Percentiles rank a stretch among this genome's conserved stretches.
Conservation (phyloP, 2,888 invertebrate genomes). For the Rhimphoctona megacephalus region DNA sequence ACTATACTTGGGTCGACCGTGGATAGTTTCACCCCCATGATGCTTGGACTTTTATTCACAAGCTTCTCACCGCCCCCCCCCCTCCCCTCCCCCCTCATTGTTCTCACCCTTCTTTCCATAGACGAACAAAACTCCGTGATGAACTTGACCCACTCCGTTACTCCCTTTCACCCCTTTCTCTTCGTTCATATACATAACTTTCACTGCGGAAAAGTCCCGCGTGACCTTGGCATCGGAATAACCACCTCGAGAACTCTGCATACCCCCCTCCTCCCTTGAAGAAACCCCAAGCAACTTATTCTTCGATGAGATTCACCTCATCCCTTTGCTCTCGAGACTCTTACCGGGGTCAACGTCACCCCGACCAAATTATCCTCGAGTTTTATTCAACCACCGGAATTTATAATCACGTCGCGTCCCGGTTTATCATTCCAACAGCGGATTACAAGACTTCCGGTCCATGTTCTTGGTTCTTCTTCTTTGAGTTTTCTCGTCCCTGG, state of each 20-base stretch:
- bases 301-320: slow-evolving; percentile 65
- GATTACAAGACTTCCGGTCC: slow-evolving; percentile 31
- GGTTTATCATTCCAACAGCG: slow-evolving; percentile 56
- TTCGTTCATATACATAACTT: slow-evolving; percentile 16
- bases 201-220: slow-evolving; percentile 47
- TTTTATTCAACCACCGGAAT: slow-evolving; percentile 72
- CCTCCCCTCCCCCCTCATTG: not conserved
- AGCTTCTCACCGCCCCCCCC: slow-evolving; percentile 47
- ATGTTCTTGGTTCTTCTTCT: not conserved
- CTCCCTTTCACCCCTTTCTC: slow-evolving; percentile 2
- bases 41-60: slow-evolving; percentile 62
- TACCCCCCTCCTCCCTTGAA: slow-evolving; percentile 50
- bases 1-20: slow-evolving; percentile 67
- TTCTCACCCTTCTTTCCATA: slow-evolving; percentile 42
- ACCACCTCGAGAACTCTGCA: slow-evolving; percentile 62
- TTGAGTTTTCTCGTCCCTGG: slow-evolving; percentile 6
- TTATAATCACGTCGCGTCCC: slow-evolving; percentile 69
- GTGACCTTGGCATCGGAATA: slow-evolving; percentile 70
- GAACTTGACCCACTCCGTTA: slow-evolving; percentile 74
- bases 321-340: slow-evolving; percentile 66
- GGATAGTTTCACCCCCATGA: slow-evolving; percentile 62
- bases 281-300: slow-evolving; percentile 66
- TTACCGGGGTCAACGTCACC: slow-evolving; percentile 65
- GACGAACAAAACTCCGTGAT: slow-evolving; percentile 68
- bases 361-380: slow-evolving; percentile 69